Base-by-base conservation (phyloP, 2,888 invertebrate species). In the Lasioglossum oenotherae region DNA sequence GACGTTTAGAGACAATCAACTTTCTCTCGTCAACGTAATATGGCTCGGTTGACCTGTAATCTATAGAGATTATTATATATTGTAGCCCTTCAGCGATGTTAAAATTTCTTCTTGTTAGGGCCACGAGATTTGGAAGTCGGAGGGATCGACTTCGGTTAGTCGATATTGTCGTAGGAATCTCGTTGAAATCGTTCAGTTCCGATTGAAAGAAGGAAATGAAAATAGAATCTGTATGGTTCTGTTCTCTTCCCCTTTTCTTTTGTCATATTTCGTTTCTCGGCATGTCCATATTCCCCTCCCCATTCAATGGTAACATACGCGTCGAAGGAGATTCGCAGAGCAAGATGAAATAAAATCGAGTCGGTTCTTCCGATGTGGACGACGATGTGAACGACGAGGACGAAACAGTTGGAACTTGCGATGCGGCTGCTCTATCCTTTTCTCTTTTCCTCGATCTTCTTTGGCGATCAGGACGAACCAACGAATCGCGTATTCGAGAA, bases 281-380 rank as follows among this genome's bases (percentile, higher is more conserved):
- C 49, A 14, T 64, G 67, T 73, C 44, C 53, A 14, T 67, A 64
- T 75, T 53, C 38, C 74, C 53, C 44, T 19, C 49, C 69, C 73
- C 49, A 44, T 73, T 64, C 77, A 73, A 83, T 79, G 85, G 75
- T 74, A 80, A 76, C 75, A 72, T 27, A 79, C 73, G 76, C 60
- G 46, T 72, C 76, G 64, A 87, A 78, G 78, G 78, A 72, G 75
- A 85, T 83, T 85, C 84, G 72, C 78, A 72, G 71, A 71, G 64
- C 71, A 80, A 46, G 72, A 78, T 79, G 84, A 71, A 81, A 67
- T 86, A 75, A 76, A 86, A 86, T 75, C 85, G 75, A 49, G 71
- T 81, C 86, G 78, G 64, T 78, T 44, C 86, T 60, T 78, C 67
- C 67, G 74, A 74, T 41, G 84, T 77, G 60, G 67, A 46, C 44